Evolutionary conservation across 2,797 vertebrate species (phyloP), one percentile per base, ranked within the genome.

Genomic region (Parotocinclus haroldoi): DNA sequence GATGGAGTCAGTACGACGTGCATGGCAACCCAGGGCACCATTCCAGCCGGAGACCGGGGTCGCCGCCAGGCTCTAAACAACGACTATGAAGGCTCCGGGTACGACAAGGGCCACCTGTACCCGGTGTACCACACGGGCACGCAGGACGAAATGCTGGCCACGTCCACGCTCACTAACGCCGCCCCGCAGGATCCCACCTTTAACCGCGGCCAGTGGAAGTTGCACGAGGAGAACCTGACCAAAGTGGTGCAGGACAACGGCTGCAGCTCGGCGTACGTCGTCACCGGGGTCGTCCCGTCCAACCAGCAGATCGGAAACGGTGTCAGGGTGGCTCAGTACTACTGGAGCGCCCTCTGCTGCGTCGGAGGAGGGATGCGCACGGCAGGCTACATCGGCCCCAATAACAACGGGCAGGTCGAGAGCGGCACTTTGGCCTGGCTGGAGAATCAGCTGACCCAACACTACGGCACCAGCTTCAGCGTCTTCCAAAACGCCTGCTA

Each of bases 161-260:
- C 78, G 16, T 80, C 40, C 66, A 81, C 76, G 5, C 67, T 79
- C 63, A 81, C 80, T 50, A 81, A 78, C 8, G 74, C 71, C 0
- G 76, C 73, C 3, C 78, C 78, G 0, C 80, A 81, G 67, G 3
- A 62, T 10, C 1, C 9, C n/a, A 0, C 0, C 1, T 74, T 81
- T 36, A 81, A 81, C 52, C 17, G n/a, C 1, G 16, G 10, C 1
- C 5, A 17, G 10, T 81, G 80, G 80, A 59, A 16, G 1, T 0
- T 1, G 3, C 64, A 67, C 5, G 78, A 76, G 58, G 0, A 8
- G 11, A 7, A 3, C 3, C 44, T 77, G 38, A 48, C 18, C 1
- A 0, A 0, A 0, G 3, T 9, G 1, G 13, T 74, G 4, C 0
- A 49, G 7, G 3, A 7, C 1, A 16, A 16, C 7, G 1, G 37